Percentiles rank a stretch among this genome's conserved stretches.
These are phyloP conservation scores for Cephus pygmeus DNA, from an alignment of 2,888 invertebrate genomes.

Conservation along the genomic window DNA sequence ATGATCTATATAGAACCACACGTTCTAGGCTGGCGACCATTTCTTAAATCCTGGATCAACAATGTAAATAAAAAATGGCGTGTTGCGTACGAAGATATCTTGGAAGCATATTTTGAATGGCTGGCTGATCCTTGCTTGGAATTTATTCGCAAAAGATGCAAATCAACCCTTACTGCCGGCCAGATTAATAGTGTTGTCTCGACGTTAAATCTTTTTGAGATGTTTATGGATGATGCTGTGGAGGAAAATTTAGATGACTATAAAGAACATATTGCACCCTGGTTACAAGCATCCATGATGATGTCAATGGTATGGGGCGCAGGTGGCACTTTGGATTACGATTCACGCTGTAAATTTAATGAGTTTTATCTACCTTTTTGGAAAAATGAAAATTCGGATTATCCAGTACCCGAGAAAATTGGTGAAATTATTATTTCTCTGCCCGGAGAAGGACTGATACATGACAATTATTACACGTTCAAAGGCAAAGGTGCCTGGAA, in stretches of 20 bases:
- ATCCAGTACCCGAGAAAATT: constrained; percentile 71
- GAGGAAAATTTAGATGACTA: constrained; percentile 76
- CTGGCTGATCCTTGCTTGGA: constrained; percentile 79
- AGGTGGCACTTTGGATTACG: constrained; percentile 81
- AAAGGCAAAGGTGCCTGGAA: constrained; percentile 90
- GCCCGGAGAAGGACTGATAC: constrained; percentile 81
- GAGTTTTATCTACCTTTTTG: constrained; percentile 71
- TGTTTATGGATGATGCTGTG: constrained; percentile 80
- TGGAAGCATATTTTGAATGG: constrained; percentile 79
- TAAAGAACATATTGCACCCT: constrained; percentile 75
- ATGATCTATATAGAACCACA: constrained; percentile 92
- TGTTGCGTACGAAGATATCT: constrained; percentile 71
- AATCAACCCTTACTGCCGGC: constrained; percentile 74
- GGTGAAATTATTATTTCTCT: constrained; percentile 79
- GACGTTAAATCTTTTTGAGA: constrained; percentile 80
- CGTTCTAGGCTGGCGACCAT: constrained; percentile 84
- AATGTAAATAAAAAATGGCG: constrained; percentile 74
- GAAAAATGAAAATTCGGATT: constrained; percentile 65
- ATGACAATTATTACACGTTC: constrained; percentile 85
- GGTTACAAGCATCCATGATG: constrained; percentile 83
- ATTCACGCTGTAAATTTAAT: constrained; percentile 78
- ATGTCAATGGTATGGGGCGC: constrained; percentile 86
- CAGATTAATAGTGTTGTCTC: constrained; percentile 79
- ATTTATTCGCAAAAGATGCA: constrained; percentile 79
- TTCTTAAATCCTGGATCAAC: constrained; percentile 84